Base-by-base conservation (phyloP, 1,140 invertebrate species). In the Drosophila guanche region DNA sequence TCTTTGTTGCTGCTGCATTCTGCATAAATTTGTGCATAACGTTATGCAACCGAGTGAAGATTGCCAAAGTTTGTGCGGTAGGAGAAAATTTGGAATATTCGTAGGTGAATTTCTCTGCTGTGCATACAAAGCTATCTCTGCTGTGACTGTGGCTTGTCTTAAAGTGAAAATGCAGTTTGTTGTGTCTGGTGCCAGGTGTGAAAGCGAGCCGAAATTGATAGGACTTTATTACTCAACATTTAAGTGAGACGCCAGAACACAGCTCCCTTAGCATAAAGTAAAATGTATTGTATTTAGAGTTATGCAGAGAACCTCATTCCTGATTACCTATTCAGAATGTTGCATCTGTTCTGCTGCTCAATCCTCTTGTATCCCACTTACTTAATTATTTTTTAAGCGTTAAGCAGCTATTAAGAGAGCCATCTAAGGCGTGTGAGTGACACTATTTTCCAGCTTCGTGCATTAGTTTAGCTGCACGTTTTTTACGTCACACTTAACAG, bases 51-150 rank as follows among this genome's bases (percentile, higher is more conserved):
- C 77, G 61, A 77, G 67, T 86, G 83, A 83, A 86, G 83, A 88
- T 86, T 86, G 78, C 48, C 62, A 86, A 86, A 86, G 74, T 86
- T 86, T 88, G 81, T 66, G 56, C 59, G 61, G 65, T 5, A 53
- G 3, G 48, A 2, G 16, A 37, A 40, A 23, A 20, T 8, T 8
- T 6, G 8, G 10, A 41, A n/a, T 8, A 20, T 20, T 20, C 16
- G 16, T 20, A 56, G 33, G 1, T 45, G 45, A 25, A 62, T 56
- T 73, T 63, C 56, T 56, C 51, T 46, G 41, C 20, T 74, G 42
- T 47, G 54, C 71, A 67, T 53, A 65, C 70, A 75, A 59, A 50
- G 61, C 71, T 54, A 61, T 78, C 46, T 71, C 23, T 55, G 37
- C 33, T 66, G 46, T 20, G 16, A 20, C 16, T 79, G 68, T 60